phyloP scores from a whole-genome alignment of 2,797 vertebrate genomes.

The Threskiornis aethiopicus region DNA sequence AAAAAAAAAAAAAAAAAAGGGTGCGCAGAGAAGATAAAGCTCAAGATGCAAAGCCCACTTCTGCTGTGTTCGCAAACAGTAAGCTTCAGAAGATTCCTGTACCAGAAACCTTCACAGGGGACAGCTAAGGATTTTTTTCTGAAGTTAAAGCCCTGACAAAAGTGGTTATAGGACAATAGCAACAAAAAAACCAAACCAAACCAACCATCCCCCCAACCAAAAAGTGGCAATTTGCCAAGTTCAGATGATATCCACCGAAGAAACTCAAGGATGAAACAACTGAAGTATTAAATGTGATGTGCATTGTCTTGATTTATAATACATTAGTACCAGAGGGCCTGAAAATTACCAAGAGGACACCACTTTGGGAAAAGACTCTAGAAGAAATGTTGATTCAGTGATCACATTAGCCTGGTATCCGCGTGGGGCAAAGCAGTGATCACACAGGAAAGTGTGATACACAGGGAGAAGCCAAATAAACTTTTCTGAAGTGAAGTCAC shows the following conservation, averaged over 20 bases:
- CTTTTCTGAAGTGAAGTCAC: background rate
- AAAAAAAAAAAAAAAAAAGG: background rate
- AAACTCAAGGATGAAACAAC: background rate
- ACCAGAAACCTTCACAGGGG: background rate
- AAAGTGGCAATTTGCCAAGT: background rate
- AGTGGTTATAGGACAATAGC: background rate
- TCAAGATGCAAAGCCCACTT: background rate
- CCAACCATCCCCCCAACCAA: accelerated
- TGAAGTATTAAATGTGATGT: background rate
- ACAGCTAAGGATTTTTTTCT: background rate
- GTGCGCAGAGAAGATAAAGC: background rate
- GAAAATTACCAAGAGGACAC: background rate
- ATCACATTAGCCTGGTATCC: no score
- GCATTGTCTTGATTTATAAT: background rate
- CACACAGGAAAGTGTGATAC: background rate
- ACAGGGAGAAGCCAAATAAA: background rate
- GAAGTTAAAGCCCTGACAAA: background rate
- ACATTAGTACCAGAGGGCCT: background rate
- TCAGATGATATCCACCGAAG: background rate
- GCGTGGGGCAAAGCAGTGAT: background rate
- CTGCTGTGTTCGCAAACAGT: background rate
- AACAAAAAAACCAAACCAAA: background rate
- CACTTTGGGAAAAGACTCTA: background rate
- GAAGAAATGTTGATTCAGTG: background rate
- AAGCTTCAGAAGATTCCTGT: background rate